Conservation (phyloP, 2,888 invertebrate species). For the Apamea monoglypha region DNA sequence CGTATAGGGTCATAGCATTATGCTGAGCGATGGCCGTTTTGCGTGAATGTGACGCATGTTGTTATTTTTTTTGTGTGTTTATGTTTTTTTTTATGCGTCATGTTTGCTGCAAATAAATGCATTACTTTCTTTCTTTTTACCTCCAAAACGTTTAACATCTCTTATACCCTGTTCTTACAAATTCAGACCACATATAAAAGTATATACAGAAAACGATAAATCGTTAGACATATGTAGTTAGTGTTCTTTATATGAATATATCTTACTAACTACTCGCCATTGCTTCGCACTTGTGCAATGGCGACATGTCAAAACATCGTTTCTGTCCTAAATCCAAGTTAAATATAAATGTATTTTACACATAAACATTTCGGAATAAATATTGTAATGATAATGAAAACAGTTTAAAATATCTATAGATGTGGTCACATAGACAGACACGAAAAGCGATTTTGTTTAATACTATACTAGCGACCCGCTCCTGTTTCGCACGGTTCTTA, state of each 20-base stretch:
- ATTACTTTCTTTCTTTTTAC: no score
- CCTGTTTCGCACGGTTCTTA: not conserved
- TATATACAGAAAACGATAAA: constrained; percentile 28
- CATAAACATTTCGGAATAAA: not conserved
- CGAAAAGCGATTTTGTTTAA: not conserved
- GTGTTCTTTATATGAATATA: constrained; percentile 60
- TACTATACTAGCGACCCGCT: no score
- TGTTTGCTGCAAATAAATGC: no score
- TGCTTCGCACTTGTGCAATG: not conserved
- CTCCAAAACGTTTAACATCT: not conserved
- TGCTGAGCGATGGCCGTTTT: no score
- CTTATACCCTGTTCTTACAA: not conserved
- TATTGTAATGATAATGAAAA: not conserved
- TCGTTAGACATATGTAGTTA: constrained; percentile 64
- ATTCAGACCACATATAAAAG: not conserved
- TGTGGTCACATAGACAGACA: not conserved
- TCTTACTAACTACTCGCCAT: constrained; percentile 59
- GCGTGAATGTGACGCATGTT: no score
- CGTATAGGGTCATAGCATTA: no score
- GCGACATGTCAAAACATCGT: not conserved
- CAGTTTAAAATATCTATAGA: not conserved
- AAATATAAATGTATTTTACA: not conserved
- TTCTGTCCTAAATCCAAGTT: not conserved
- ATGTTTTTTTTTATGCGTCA: no score
- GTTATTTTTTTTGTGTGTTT: no score